phyloP scores from a whole-genome alignment of 2,888 invertebrate species.

The Perdita meconis region DNA sequence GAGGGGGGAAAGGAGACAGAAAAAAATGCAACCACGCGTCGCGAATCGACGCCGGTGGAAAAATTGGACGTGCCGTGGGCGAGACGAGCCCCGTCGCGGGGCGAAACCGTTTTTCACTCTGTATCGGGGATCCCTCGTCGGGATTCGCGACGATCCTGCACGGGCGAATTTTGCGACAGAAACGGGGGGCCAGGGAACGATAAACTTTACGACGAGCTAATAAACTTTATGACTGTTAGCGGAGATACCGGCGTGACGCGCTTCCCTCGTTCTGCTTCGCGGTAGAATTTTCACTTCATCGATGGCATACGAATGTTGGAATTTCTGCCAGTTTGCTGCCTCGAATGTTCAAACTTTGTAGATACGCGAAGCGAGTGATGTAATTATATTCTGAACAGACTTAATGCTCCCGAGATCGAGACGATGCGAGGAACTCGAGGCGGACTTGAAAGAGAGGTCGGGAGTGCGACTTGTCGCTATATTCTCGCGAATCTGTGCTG shows the following conservation, averaged over 20 bases:
- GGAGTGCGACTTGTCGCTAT: too few relatives aligned
- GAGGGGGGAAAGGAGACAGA: neutral
- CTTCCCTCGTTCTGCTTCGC: neutral
- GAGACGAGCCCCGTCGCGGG: neutral
- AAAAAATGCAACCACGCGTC: neutral
- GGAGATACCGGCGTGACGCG: constrained; percentile 7
- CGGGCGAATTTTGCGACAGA: neutral
- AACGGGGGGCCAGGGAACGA: neutral
- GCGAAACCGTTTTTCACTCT: neutral
- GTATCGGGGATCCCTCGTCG: neutral
- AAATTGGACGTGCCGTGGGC: constrained; percentile 11
- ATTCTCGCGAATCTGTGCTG: too few relatives aligned
- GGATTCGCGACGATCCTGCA: constrained; percentile 1
- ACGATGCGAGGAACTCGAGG: too few relatives aligned
- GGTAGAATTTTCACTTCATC: constrained; percentile 10
- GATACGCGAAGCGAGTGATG: neutral
- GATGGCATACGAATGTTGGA: neutral
- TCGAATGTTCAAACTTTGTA: neutral
- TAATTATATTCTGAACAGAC: neutral
- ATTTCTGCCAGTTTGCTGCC: neutral
- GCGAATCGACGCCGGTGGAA: constrained; percentile 13
- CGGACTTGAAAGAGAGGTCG: too few relatives aligned
- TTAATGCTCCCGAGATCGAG: neutral
- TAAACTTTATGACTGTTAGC: constrained; percentile 32
- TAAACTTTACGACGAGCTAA: constrained; percentile 39